Percentiles rank a stretch among this genome's conserved stretches.
Conservation (phyloP, 2,113 vertebrate genomes). For the Lota lota region DNA sequence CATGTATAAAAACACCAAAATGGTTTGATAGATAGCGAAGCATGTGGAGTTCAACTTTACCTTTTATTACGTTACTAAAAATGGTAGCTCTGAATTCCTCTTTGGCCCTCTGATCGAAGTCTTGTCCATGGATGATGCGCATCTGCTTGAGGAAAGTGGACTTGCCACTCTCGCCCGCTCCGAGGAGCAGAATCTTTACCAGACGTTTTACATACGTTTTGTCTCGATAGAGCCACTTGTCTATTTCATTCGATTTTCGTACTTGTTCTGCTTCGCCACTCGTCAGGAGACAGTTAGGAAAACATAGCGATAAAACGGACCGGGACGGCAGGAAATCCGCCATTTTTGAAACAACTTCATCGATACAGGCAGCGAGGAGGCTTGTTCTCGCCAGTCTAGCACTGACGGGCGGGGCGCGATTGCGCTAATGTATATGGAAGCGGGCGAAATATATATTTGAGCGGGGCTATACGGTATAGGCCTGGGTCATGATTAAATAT, state of each 20-base stretch:
- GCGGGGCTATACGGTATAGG: no score
- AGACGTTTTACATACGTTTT: slow-evolving; percentile 89
- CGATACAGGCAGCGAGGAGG: slow-evolving; percentile 58
- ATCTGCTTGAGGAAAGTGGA: slow-evolving; percentile 98
- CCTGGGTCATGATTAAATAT: no score
- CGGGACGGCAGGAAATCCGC: slow-evolving; percentile 97
- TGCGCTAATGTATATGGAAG: no score
- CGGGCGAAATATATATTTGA: no score
- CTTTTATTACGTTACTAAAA: slow-evolving; percentile 95
- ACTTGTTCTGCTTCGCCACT: slow-evolving; percentile 88
- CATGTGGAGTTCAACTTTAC: slow-evolving; percentile 51
- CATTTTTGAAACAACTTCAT: slow-evolving; percentile 91
- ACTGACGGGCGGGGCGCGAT: neutral
- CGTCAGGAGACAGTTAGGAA: slow-evolving; percentile 88
- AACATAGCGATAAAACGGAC: slow-evolving; percentile 87
- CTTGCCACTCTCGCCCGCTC: slow-evolving; percentile 95
- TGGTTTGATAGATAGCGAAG: neutral
- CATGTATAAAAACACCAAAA: neutral
- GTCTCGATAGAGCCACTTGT: slow-evolving; percentile 84
- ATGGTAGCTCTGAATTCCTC: slow-evolving; percentile 92
- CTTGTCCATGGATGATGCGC: slow-evolving; percentile 93
- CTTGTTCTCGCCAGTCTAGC: neutral
- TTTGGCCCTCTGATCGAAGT: slow-evolving; percentile 89
- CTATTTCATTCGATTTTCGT: slow-evolving; percentile 90
- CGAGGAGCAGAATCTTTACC: slow-evolving; percentile 91